Percentiles rank a stretch among this genome's conserved stretches.
phyloP scores from a whole-genome alignment of 2,113 vertebrate genomes.

The Trematomus loennbergii region DNA sequence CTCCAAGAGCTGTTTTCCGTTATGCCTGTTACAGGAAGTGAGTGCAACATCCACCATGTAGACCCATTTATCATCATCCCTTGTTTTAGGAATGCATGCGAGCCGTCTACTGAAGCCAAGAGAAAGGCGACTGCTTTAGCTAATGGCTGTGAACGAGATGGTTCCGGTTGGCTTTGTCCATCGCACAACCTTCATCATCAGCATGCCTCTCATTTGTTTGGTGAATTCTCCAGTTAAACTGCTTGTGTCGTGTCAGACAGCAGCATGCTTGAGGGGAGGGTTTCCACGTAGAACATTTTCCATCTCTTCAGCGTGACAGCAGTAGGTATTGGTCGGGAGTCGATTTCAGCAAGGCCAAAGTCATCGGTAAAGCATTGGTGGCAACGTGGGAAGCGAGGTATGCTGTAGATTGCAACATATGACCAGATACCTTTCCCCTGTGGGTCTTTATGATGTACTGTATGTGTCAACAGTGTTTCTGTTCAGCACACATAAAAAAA shows the following conservation, averaged over 20 bases:
- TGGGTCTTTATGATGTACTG: slow-evolving; percentile 52
- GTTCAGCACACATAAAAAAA: slow-evolving; percentile 17
- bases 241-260: slow-evolving; percentile 49
- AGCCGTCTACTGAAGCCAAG: slow-evolving; percentile 5
- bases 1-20: slow-evolving; percentile 7
- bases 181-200: slow-evolving; percentile 57
- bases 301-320: slow-evolving; percentile 29
- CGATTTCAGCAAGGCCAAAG: slow-evolving; percentile 64
- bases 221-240: slow-evolving; percentile 60
- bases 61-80: slow-evolving; percentile 41
- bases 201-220: slow-evolving; percentile 49
- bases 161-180: slow-evolving; percentile 61
- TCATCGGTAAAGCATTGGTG: slow-evolving; percentile 61
- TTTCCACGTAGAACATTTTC: slow-evolving; percentile 52
- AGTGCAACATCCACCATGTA: slow-evolving; percentile 13
- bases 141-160: slow-evolving; percentile 53
- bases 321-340: slow-evolving; percentile 17
- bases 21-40: slow-evolving; percentile 7
- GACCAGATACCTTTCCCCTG: slow-evolving; percentile 35
- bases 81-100: slow-evolving; percentile 13
- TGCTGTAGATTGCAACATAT: slow-evolving; percentile 63
- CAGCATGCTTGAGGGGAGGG: slow-evolving; percentile 43
- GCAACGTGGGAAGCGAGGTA: slow-evolving; percentile 35
- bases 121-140: slow-evolving; percentile 7
- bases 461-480: slow-evolving; percentile 23